Evolutionary conservation across 2,113 vertebrate species (phyloP).

Genomic region (Dicrurus megarhynchus): DNA sequence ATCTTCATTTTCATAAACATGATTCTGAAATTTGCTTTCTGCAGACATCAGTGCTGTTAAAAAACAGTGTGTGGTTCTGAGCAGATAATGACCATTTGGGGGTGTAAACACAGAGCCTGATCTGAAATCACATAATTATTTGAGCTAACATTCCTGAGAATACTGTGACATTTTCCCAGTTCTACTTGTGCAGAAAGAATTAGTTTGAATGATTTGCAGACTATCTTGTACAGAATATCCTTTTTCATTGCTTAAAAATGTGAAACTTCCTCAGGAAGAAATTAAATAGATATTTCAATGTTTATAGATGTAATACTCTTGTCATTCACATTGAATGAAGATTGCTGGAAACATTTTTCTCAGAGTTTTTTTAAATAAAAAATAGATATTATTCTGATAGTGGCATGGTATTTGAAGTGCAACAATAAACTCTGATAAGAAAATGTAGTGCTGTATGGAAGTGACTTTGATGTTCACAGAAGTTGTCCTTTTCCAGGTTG

Average conservation of each 20-base stretch:
- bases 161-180: constrained; percentile 45
- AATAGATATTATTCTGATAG: constrained; percentile 73
- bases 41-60: neutral
- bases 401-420: constrained; percentile 75
- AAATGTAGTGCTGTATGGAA: constrained; percentile 41
- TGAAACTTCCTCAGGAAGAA: constrained; percentile 79
- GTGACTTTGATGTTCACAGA: constrained; percentile 25
- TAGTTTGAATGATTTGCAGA: constrained; percentile 33
- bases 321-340: constrained; percentile 84
- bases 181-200: constrained; percentile 37
- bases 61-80: neutral
- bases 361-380: constrained; percentile 65
- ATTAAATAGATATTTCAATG: constrained; percentile 72
- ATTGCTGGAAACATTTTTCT: constrained; percentile 74
- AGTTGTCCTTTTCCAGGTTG: constrained; percentile 15
- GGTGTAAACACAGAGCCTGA: neutral
- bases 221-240: constrained; percentile 67
- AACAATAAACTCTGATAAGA: constrained; percentile 78
- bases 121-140: neutral
- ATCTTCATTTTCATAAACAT: neutral
- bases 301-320: constrained; percentile 75
- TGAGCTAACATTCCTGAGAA: constrained; percentile 25
- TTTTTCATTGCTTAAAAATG: constrained; percentile 71
- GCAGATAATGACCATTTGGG: neutral
- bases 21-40: constrained; percentile 8